Evolutionary conservation across 2,888 invertebrate genomes (phyloP).

Genomic region (Chymomyza caudatula): DNA sequence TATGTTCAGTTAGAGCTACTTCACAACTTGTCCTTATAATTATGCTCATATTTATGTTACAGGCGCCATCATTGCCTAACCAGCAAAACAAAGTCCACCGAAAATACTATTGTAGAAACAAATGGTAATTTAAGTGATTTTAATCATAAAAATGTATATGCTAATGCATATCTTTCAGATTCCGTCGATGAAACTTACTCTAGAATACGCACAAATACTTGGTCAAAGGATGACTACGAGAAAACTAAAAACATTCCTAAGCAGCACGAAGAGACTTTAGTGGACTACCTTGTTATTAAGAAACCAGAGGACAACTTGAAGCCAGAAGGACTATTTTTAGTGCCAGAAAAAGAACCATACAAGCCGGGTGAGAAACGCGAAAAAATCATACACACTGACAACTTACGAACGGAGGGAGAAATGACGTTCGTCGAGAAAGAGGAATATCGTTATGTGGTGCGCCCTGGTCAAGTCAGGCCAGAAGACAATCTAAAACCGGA

Average conservation of each 20-base stretch:
- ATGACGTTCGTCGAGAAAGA: conserved; percentile 78
- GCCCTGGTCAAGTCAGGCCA: conserved; percentile 77
- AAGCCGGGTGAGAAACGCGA: conserved; percentile 80
- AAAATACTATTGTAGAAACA: conserved; percentile 50
- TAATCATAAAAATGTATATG: no score
- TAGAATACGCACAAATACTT: conserved; percentile 73
- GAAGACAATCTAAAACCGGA: conserved; percentile 78
- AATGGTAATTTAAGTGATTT: no score
- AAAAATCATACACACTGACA: conserved; percentile 80
- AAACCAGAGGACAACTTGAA: conserved; percentile 82
- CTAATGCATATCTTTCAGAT: conserved; percentile 53
- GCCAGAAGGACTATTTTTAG: conserved; percentile 81
- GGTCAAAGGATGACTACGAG: conserved; percentile 72
- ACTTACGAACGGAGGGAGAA: conserved; percentile 80
- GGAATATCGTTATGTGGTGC: conserved; percentile 79
- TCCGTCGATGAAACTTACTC: conserved; percentile 62
- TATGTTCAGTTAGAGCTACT: conserved; percentile 79
- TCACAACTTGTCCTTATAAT: no score
- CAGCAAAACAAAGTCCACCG: conserved; percentile 68
- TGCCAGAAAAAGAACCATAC: conserved; percentile 78
- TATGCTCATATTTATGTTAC: conserved; percentile 63
- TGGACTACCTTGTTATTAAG: conserved; percentile 61
- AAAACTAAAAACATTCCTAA: conserved; percentile 79
- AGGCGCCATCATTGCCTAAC: conserved; percentile 92
- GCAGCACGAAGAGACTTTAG: conserved; percentile 73